These are phyloP conservation scores for Bradypodion ventrale DNA, from an alignment of 2,797 vertebrate species.

Conservation along the genomic window DNA sequence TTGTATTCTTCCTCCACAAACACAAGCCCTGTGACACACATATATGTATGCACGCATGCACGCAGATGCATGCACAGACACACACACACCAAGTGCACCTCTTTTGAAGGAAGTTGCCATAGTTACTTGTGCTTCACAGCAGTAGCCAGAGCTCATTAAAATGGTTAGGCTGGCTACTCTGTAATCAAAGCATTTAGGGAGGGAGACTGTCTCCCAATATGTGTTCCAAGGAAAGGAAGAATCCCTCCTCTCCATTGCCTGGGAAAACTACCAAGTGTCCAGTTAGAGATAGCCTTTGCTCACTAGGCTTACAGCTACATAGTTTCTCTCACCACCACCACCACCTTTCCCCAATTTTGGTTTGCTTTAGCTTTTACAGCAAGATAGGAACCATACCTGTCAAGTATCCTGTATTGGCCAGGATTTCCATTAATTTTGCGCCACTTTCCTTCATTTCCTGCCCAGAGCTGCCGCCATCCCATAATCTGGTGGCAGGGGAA, in stretches of 20 bases:
- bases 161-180: slow-evolving; percentile 70
- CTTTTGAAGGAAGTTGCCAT: slow-evolving; percentile 72
- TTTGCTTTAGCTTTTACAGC: neutral
- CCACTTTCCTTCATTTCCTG: no score
- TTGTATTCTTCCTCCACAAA: slow-evolving; percentile 45
- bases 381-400: neutral
- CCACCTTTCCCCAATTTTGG: neutral
- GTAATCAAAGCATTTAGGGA: slow-evolving; percentile 51
- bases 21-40: slow-evolving; percentile 53
- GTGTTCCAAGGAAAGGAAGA: neutral
- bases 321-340: no score
- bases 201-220: neutral
- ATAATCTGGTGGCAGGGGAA: no score
- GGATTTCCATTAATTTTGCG: no score
- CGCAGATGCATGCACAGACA: slow-evolving; percentile 16
- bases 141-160: slow-evolving; percentile 70
- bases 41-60: neutral
- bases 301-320: neutral
- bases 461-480: no score
- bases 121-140: slow-evolving; percentile 72
- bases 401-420: no score
- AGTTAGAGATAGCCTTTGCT: neutral
- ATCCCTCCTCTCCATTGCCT: neutral
- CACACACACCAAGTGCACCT: slow-evolving; percentile 37
- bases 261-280: neutral